phyloP scores from a whole-genome alignment of 2,113 vertebrate species.

The Xenotilapia flavipinnis region DNA sequence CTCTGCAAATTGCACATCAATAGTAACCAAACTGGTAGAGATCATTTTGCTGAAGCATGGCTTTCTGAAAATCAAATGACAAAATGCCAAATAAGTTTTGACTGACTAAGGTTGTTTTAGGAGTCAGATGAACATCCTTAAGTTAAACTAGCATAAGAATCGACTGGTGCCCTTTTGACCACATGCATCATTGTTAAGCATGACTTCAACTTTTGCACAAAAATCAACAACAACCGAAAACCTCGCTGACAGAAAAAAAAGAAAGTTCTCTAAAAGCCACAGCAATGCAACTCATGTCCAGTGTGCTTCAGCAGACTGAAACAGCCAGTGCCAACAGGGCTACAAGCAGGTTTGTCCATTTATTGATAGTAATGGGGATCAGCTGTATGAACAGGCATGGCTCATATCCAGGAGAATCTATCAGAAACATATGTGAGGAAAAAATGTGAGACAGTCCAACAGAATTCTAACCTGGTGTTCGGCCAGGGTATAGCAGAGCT shows the following conservation, averaged over 20 bases:
- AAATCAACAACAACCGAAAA: not conserved
- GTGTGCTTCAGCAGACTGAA: not conserved
- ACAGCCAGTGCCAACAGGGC: not conserved
- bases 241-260: not conserved
- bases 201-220: not conserved
- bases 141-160: not conserved
- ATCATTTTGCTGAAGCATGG: not conserved
- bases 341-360: not conserved
- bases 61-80: not conserved
- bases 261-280: conserved; percentile 14
- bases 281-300: conserved; percentile 20
- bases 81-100: not conserved
- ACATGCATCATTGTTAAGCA: not conserved
- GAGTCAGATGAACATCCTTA: not conserved
- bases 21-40: not conserved
- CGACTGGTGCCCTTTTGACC: not conserved
- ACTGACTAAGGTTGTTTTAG: not conserved
- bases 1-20: not conserved
- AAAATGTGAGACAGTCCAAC: not conserved
- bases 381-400: conserved; percentile 16
- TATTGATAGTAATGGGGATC: conserved; percentile 10
- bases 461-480: not conserved
- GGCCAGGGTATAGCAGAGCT: not conserved
- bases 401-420: conserved; percentile 10
- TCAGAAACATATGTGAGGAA: conserved; percentile 46